A percentile compares a stretch with the other conserved stretches of the same genome.
These are phyloP conservation scores for Pangasius macronema DNA, from an alignment of 2,797 vertebrate species.

Conservation along the genomic window DNA sequence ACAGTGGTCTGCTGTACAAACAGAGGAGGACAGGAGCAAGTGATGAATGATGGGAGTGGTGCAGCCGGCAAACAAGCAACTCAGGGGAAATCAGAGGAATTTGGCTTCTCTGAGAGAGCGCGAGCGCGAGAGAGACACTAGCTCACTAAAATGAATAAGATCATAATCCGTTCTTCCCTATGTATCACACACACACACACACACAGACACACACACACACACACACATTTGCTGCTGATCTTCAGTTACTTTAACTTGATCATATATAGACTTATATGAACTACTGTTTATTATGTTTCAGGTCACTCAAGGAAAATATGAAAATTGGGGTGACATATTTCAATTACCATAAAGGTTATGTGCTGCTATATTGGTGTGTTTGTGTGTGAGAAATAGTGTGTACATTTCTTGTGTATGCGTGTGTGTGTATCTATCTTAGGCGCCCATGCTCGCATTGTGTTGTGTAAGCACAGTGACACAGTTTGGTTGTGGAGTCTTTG, in stretches of 20 bases:
- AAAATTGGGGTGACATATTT: background rate
- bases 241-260: background rate
- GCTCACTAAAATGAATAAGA: background rate
- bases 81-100: conserved; percentile 41
- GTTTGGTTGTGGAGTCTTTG: conserved; percentile 77
- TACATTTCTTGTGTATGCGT: conserved; percentile 19
- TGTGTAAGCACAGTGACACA: conserved; percentile 64
- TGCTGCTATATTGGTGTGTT: background rate
- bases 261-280: background rate
- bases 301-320: background rate
- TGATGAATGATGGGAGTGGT: conserved; percentile 82
- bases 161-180: background rate
- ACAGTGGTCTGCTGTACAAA: conserved; percentile 84
- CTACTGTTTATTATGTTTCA: background rate
- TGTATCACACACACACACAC: background rate
- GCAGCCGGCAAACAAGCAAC: conserved; percentile 49
- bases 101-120: conserved; percentile 18
- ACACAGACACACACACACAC: no score
- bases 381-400: conserved; percentile 9
- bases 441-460: conserved; percentile 41
- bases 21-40: conserved; percentile 84
- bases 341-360: background rate
- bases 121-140: conserved; percentile 10
- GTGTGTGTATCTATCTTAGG: conserved; percentile 5
- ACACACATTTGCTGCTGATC: background rate